Base-by-base conservation (phyloP, 1,140 invertebrate species). In the Oreohelix idahoensis region DNA sequence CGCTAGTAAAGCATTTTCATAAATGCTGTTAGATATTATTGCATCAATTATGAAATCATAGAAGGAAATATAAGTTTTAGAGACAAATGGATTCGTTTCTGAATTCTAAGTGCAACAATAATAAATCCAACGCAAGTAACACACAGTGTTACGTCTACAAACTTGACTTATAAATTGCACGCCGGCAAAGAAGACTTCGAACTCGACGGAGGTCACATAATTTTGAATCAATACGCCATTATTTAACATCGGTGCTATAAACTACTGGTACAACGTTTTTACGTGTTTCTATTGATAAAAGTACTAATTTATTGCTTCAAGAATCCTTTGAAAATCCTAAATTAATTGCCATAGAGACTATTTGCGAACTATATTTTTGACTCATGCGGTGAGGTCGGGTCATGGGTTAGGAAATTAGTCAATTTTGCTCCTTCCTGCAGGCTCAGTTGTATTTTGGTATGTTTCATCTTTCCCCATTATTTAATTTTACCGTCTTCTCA, bases 181-280 rank as follows among this genome's bases (percentile, higher is more conserved):
- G 1, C 63, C 29, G 63, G 63, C 63, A 66, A 32, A 13, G 29
- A 17, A 66, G n/a, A 66, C 29, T 66, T 35, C n/a, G 63, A 66
- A 66, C 29, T 66, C n/a, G 5, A 66, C 63, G 29, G n/a, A 66
- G 63, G 63, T 66, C 63, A 66, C 63, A 66, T 66, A 66, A 32
- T 35, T 66, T 66, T 29, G n/a, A 66, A 66, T 66, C 29, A 66
- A 66, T 66, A n/a, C 63, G 63, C 63, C 63, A 66, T 4, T 5
- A 8, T 45, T 45, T 5, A 45, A 5, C 15, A 15, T 15, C 5
- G 15, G 5, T 45, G 15, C 15, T 45, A 45, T 15, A 45, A 8
- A 45, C 42, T 8, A 15, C 15, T 15, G 5, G 5, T 45, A 8
- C 15, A 45, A 45, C 5, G 5, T 8, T 45, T 45, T 8, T 45